phyloP scores from a whole-genome alignment of 1,140 invertebrate species.

The Dinoponera quadriceps region DNA sequence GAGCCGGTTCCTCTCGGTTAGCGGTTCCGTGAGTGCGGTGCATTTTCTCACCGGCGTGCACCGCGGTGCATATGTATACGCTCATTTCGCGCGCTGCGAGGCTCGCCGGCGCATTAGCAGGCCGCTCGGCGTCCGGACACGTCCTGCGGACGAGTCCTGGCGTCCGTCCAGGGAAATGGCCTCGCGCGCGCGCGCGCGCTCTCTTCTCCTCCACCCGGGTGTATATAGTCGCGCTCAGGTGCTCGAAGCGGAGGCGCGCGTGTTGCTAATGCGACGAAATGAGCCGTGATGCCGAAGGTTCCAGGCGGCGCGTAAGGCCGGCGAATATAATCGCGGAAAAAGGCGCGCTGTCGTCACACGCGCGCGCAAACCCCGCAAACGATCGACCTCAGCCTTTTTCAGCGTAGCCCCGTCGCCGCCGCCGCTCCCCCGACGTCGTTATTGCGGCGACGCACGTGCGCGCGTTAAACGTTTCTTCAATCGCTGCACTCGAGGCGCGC shows the following conservation, averaged over 20 bases:
- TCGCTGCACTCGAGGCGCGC: too few species aligned
- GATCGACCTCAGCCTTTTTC: constrained; percentile 19
- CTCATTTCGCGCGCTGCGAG: constrained; percentile 46
- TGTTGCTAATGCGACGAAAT: constrained; percentile 59
- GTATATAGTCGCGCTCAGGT: constrained; percentile 41
- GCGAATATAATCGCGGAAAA: constrained; percentile 49
- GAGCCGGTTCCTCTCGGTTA: constrained; percentile 42
- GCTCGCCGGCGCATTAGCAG: constrained; percentile 67
- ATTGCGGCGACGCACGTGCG: background rate
- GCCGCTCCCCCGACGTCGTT: background rate
- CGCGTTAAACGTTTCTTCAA: constrained; percentile 44
- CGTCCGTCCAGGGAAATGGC: constrained; percentile 58
- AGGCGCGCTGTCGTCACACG: constrained; percentile 22
- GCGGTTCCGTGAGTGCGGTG: constrained; percentile 27
- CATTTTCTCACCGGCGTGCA: constrained; percentile 33
- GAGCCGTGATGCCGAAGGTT: constrained; percentile 42
- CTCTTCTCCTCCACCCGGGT: background rate
- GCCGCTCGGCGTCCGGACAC: constrained; percentile 71
- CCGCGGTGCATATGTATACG: constrained; percentile 46
- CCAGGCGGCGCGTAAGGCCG: constrained; percentile 30
- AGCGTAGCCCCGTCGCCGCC: background rate
- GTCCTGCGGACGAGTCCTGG: constrained; percentile 70
- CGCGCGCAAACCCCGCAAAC: background rate
- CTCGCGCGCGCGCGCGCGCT: background rate
- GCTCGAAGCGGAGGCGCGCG: constrained; percentile 37